A percentile compares a stretch with the other conserved stretches of the same genome.
phyloP scores from a whole-genome alignment of 2,113 vertebrate species.

The Notarius lentiginosus region DNA sequence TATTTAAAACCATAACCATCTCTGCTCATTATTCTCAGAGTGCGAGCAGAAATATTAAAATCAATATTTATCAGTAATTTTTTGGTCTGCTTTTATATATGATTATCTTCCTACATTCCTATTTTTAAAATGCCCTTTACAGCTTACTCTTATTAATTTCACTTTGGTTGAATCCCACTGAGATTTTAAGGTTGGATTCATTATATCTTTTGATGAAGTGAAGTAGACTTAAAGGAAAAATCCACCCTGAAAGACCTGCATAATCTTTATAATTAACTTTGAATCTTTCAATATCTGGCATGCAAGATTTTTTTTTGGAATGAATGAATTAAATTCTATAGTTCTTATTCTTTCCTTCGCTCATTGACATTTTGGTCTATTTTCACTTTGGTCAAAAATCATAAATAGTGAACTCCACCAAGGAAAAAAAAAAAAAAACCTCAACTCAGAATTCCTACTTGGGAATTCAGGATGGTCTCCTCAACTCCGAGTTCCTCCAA shows the following conservation, averaged over 20 bases:
- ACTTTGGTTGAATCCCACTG: background rate
- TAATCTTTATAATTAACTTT: background rate
- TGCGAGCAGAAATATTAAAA: slow-evolving; percentile 5
- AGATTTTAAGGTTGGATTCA: background rate
- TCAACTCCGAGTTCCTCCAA: no score
- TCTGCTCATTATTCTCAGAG: background rate
- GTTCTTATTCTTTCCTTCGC: background rate
- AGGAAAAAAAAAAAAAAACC: background rate
- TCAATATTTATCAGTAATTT: background rate
- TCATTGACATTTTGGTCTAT: background rate
- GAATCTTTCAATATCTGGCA: background rate
- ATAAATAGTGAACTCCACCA: background rate
- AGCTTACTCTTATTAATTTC: background rate
- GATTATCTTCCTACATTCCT: background rate
- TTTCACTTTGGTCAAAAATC: background rate
- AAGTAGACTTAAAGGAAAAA: background rate
- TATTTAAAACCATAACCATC: background rate
- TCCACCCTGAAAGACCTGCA: background rate
- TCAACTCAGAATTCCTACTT: background rate
- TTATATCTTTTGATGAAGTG: background rate
- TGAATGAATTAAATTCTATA: background rate
- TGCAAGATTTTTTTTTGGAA: background rate
- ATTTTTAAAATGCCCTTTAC: background rate
- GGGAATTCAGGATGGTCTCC: no score
- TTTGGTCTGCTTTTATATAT: background rate